Evolutionary conservation across 2,888 invertebrate species (phyloP).

Genomic region (Aphidoletes aphidimyza): DNA sequence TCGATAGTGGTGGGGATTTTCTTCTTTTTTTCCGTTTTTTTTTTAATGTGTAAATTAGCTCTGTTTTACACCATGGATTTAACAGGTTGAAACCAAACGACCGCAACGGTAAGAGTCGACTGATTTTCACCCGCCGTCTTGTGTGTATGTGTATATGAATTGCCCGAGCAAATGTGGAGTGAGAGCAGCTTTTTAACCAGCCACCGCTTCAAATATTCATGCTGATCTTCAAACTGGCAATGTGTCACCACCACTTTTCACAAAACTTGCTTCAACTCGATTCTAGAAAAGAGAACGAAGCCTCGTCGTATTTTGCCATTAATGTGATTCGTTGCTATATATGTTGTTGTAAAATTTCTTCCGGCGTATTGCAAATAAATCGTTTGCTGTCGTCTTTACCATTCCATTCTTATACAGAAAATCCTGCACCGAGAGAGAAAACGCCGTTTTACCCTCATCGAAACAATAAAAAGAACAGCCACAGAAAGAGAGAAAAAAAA

Average conservation of each 20-base stretch:
- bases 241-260: slow-evolving; percentile 46
- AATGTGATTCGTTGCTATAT: not conserved
- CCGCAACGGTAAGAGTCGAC: slow-evolving; percentile 9
- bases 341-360: slow-evolving; percentile 5
- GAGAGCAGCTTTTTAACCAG: not conserved
- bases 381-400: not conserved
- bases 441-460: no score
- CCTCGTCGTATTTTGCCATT: not conserved
- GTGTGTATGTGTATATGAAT: not conserved
- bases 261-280: slow-evolving; percentile 6
- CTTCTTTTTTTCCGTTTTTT: no score
- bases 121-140: not conserved
- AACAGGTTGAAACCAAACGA: slow-evolving; percentile 21
- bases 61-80: slow-evolving; percentile 46
- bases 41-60: slow-evolving; percentile 43
- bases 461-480: not conserved
- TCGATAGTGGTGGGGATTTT: slow-evolving; percentile 2
- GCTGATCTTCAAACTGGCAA: slow-evolving; percentile 43
- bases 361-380: slow-evolving; percentile 49
- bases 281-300: no score
- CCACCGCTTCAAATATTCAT: slow-evolving; percentile 18
- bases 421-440: not conserved
- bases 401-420: not conserved
- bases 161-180: slow-evolving; percentile 1
- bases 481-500: no score